Percentiles rank a stretch among this genome's conserved stretches.
phyloP scores from a whole-genome alignment of 1,140 invertebrate species.

The Leptonema lineaticorne region DNA sequence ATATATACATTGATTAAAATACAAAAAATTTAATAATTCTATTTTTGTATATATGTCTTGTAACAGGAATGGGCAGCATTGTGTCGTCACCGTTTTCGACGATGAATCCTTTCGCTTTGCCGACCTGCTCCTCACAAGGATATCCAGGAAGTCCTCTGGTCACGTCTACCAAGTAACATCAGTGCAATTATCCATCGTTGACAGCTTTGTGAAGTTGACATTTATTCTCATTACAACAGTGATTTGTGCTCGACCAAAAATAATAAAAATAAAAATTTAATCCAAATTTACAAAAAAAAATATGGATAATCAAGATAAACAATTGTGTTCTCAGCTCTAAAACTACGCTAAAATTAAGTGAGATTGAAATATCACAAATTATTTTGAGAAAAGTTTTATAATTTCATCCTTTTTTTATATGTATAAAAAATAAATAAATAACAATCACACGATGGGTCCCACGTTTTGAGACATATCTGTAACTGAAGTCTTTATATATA shows the following conservation, averaged over 20 bases:
- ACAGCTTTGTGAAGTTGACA: conserved; percentile 4
- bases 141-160: conserved; percentile 82
- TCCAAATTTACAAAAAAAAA: background rate
- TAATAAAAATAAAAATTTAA: background rate
- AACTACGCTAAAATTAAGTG: conserved; percentile 5
- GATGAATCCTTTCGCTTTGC: conserved; percentile 88
- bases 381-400: conserved; percentile 25
- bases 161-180: conserved; percentile 73
- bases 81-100: conserved; percentile 79
- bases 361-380: conserved; percentile 4
- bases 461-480: conserved; percentile 38
- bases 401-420: background rate
- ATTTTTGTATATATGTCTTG: too few relatives aligned
- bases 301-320: background rate
- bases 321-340: conserved; percentile 16
- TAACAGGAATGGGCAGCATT: conserved; percentile 70
- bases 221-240: background rate
- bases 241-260: conserved; percentile 7
- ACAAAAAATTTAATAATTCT: background rate
- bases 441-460: conserved; percentile 21
- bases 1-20: background rate
- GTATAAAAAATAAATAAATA: too few relatives aligned
- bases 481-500: conserved; percentile 36
- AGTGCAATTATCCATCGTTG: conserved; percentile 23
- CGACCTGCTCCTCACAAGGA: conserved; percentile 82